These are phyloP conservation scores for Natrix natrix DNA, from an alignment of 2,797 vertebrate genomes.

Conservation along the genomic window DNA sequence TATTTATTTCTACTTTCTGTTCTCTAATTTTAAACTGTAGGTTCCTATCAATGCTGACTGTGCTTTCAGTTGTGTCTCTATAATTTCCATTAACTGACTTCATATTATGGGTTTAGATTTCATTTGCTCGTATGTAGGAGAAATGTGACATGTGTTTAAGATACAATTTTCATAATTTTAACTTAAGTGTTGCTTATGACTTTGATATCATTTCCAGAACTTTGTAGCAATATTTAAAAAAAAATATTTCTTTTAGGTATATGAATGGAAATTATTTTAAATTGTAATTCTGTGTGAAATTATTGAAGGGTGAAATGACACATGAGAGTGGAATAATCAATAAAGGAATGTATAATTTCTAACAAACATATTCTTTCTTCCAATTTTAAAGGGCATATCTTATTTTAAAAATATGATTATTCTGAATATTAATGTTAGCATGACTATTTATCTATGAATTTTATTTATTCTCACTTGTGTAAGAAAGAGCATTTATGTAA, in stretches of 20 bases:
- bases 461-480: background rate
- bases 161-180: background rate
- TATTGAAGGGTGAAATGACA: background rate
- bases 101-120: background rate
- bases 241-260: background rate
- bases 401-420: background rate
- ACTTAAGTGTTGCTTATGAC: background rate
- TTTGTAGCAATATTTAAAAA: background rate
- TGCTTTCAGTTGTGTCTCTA: background rate
- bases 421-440: background rate
- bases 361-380: background rate
- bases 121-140: background rate
- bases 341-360: background rate
- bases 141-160: background rate
- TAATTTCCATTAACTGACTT: background rate
- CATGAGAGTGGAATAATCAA: background rate
- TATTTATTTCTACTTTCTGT: background rate
- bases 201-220: background rate
- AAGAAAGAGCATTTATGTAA: background rate
- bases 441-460: background rate
- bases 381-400: background rate
- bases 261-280: background rate
- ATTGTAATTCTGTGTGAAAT: background rate
- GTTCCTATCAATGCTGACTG: background rate
- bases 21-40: background rate